Evolutionary conservation across 2,113 vertebrate species (phyloP), one percentile per base, ranked within the genome.

Genomic region (Scomber colias): DNA sequence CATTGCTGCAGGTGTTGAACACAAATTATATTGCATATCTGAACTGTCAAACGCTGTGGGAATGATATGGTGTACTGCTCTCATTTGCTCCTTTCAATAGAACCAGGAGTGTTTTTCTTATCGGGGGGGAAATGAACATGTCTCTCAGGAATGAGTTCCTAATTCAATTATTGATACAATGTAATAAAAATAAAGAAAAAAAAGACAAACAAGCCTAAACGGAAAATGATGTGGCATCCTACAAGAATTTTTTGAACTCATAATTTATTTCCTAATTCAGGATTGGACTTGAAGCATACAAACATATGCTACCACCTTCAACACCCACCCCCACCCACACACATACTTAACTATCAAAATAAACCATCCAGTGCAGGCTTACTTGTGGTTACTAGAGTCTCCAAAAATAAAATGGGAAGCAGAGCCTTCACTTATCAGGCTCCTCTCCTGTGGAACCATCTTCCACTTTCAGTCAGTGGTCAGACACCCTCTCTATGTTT

Each of bases 161-260:
- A 24, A 82, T 81, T 83, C 2, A 31, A 88, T 91, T 85, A 86
- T 50, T 71, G 40, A 21, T 51, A 24, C 76, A 53, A 46, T 70
- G 81, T 51, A 64, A 66, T 27, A 56, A 10, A 11, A 11, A 40
- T 4, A 17, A 11, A 17, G 5, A 53, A 63, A 40, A 64, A 63
- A 46, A 48, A 3, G 9, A 13, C 31, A 72, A 71, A 79, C 19
- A 75, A 49, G 3, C n/a, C 2, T 68, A 64, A 73, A 56, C 53
- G 57, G 55, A 87, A 88, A 81, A 48, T n/a, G 16, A 35, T 68
- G 62, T 12, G 0, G 21, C 19, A 49, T 64, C 19, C 53, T 64
- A 49, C 4, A 10, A 9, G 10, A 8, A 74, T 67, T 71, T 51
- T 65, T 49, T 15, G 16, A 15, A 70, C 53, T 35, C 31, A 35